These are phyloP conservation scores for Anolis carolinensis DNA, from an alignment of 2,113 vertebrate species.

Conservation along the genomic window DNA sequence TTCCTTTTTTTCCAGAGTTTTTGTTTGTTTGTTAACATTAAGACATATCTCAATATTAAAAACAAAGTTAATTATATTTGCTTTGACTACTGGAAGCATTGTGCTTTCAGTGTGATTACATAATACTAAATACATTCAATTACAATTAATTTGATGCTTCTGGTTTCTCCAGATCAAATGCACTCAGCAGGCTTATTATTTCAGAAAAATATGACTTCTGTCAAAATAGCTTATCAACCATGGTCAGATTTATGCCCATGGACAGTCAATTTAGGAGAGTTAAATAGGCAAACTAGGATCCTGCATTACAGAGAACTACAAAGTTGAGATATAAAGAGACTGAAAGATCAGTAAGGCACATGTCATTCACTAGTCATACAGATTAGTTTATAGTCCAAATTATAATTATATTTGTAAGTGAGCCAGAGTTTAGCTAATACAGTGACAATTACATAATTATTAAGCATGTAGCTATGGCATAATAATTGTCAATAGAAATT, in stretches of 20 bases:
- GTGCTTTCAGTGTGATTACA: background rate
- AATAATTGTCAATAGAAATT: background rate
- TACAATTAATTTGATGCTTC: slow-evolving; percentile 19
- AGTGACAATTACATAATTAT: background rate
- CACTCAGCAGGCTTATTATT: slow-evolving; percentile 14
- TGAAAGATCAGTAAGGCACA: slow-evolving; percentile 39
- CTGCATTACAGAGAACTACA: background rate
- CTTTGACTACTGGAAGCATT: background rate
- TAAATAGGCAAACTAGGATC: slow-evolving; percentile 36
- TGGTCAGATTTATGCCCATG: slow-evolving; percentile 1
- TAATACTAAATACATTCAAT: slow-evolving; percentile 18
- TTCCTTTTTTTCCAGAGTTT: background rate
- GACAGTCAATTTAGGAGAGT: slow-evolving; percentile 23
- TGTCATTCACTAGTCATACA: slow-evolving; percentile 47
- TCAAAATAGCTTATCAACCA: background rate
- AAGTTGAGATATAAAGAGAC: slow-evolving; percentile 6
- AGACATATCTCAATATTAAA: background rate
- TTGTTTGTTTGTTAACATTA: background rate
- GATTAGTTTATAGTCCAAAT: background rate
- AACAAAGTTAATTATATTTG: background rate
- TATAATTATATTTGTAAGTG: background rate
- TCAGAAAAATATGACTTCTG: slow-evolving; percentile 6
- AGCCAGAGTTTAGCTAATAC: background rate
- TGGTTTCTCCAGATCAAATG: slow-evolving; percentile 21
- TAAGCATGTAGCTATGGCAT: background rate